Evolutionary conservation across 2,797 vertebrate genomes (phyloP), one percentile per base, ranked within the genome.

Genomic region (Parauchenoglanis ngamensis): DNA sequence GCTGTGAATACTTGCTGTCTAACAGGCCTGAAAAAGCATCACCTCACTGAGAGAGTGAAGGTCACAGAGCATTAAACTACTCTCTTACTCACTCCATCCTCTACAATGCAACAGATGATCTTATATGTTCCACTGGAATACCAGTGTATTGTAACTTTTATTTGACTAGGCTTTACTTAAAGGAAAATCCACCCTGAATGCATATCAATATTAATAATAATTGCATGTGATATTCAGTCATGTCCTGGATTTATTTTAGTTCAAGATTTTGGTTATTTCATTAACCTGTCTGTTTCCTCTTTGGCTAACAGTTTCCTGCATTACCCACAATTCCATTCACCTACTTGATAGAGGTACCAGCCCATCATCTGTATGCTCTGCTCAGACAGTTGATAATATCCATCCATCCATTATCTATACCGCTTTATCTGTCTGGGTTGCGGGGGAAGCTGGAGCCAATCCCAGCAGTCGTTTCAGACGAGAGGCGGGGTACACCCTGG

Each of bases 1-100:
- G 28, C 28, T 68, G 31, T 68, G 90, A 93, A 89, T 86, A n/a
- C 86, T 85, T 56, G 88, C 65, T 31, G 87, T 88, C 86, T 90
- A 84, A 91, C 88, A 88, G 86, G 86, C 91, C 88, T 91, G 86
- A 91, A 91, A 88, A 91, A 86, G 89, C 73, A 54, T 88, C 87
- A 89, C 79, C 89, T 90, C 76, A 83, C 83, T 89, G 76, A 86
- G 89, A 90, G 91, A 91, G 93, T 90, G 92, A 89, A 67, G 92
- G 89, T 91, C 88, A 89, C 25, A 8, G 40, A 73, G 46, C 88
- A 78, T 75, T 85, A 89, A 89, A 92, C 91, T 88, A 87, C 77
- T 91, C 4, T 70, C 15, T 70, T 68, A 68, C 11, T 63, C 61
- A 68, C 5, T 40, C 7, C 15, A 70, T 70, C 31, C 13, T 70